These are phyloP conservation scores for Xenops minutus DNA, from an alignment of 2,797 vertebrate genomes.

Conservation along the genomic window DNA sequence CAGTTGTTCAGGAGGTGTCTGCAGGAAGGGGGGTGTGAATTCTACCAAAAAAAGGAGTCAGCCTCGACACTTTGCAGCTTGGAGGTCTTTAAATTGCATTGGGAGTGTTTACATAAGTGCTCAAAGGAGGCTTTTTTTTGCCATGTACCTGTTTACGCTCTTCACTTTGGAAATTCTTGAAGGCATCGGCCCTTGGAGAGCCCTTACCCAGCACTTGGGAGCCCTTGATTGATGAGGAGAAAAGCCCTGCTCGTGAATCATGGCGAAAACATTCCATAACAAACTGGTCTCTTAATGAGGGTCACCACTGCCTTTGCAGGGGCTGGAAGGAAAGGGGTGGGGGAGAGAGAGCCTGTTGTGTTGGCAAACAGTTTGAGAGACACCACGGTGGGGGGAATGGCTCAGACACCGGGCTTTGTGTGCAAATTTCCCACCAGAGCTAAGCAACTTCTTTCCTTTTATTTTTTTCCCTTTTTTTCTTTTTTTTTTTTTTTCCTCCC, in stretches of 20 bases:
- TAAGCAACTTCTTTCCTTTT: slow-evolving; percentile 72
- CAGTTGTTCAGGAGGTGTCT: not conserved
- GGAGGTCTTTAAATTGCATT: slow-evolving; percentile 37
- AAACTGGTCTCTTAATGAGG: slow-evolving; percentile 84
- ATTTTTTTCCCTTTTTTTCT: too few species aligned
- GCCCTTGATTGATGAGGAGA: slow-evolving; percentile 78
- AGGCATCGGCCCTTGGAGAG: slow-evolving; percentile 82
- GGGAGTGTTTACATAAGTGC: slow-evolving; percentile 77
- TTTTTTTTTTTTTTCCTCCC: too few species aligned
- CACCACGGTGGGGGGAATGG: slow-evolving; percentile 59
- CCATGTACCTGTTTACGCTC: slow-evolving; percentile 91
- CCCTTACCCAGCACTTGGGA: slow-evolving; percentile 81
- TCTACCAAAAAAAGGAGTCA: slow-evolving; percentile 62
- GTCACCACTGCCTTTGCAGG: slow-evolving; percentile 67
- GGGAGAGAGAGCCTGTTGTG: slow-evolving; percentile 45
- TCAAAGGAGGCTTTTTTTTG: slow-evolving; percentile 80
- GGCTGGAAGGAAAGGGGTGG: not conserved
- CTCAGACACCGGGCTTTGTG: slow-evolving; percentile 89
- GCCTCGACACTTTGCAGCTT: slow-evolving; percentile 58
- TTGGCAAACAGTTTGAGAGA: slow-evolving; percentile 49
- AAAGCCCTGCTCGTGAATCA: slow-evolving; percentile 78
- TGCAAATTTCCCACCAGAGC: slow-evolving; percentile 96
- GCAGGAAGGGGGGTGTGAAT: slow-evolving; percentile 23
- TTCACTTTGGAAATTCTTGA: slow-evolving; percentile 82
- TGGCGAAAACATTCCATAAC: slow-evolving; percentile 83